These are phyloP conservation scores for Ceyx erithaca DNA, from an alignment of 2,797 vertebrate species.

Conservation along the genomic window DNA sequence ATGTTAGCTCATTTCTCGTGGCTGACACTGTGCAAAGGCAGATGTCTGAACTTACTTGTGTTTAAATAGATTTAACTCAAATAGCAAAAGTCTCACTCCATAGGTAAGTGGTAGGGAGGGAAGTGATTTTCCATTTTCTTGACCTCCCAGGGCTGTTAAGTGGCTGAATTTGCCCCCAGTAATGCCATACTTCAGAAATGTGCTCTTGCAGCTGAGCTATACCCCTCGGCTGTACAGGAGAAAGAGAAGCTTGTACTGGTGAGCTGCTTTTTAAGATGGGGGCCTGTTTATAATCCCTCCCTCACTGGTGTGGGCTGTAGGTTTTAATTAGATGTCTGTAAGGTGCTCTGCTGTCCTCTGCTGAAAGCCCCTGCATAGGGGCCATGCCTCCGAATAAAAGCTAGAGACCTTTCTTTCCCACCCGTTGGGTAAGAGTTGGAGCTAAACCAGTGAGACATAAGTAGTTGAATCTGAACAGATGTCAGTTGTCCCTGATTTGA, in stretches of 20 bases:
- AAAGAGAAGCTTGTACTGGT: conserved; percentile 10
- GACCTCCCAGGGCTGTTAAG: background rate
- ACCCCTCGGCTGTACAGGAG: rapidly evolving
- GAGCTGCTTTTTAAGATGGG: background rate
- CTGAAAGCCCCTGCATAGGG: background rate
- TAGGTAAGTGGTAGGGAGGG: background rate
- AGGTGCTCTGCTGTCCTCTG: background rate
- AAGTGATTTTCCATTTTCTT: background rate
- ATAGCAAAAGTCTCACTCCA: background rate
- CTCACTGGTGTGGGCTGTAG: rapidly evolving
- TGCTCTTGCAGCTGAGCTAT: background rate
- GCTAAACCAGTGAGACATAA: conserved; percentile 37
- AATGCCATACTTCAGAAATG: background rate
- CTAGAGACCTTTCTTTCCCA: conserved; percentile 47
- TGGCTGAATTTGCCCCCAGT: background rate
- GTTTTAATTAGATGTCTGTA: conserved; percentile 31
- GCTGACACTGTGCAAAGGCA: conserved; percentile 70
- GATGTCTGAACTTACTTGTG: conserved; percentile 53
- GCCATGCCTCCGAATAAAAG: conserved; percentile 10
- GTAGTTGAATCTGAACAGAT: conserved; percentile 22
- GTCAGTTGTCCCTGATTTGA: background rate
- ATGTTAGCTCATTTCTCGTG: conserved; percentile 69
- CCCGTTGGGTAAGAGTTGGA: background rate
- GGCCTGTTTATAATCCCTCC: background rate
- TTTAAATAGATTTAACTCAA: conserved; percentile 11